Percentiles rank a stretch among this genome's conserved stretches.
Evolutionary conservation across 2,888 invertebrate species (phyloP).

Genomic region (Therioaphis trifolii): DNA sequence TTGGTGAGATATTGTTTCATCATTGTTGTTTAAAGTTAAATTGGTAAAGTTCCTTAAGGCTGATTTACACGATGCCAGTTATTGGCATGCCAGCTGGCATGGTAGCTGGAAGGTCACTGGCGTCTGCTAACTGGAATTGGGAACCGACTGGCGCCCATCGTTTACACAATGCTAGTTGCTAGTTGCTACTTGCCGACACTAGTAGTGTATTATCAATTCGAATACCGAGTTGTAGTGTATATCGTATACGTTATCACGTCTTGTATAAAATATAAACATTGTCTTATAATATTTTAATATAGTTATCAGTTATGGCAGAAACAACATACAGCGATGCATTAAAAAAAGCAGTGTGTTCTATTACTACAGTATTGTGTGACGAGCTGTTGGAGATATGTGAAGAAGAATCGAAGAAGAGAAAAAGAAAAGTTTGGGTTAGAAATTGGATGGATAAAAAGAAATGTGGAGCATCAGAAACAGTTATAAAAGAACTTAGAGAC

Average conservation of each 20-base stretch:
- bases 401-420: no score
- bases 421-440: no score
- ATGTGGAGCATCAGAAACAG: constrained; percentile 24
- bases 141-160: background rate
- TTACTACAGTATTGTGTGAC: background rate
- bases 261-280: constrained; percentile 8
- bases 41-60: background rate
- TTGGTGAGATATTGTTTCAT: constrained; percentile 1
- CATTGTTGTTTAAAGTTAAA: background rate
- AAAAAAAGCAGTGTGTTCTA: background rate
- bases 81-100: no score
- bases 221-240: background rate
- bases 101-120: no score
- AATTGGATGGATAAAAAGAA: constrained; percentile 7
- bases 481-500: constrained; percentile 25
- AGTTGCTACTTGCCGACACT: no score
- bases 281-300: background rate
- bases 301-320: background rate
- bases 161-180: background rate
- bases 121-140: no score
- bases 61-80: background rate
- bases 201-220: background rate
- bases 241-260: no score
- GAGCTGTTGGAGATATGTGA: no score
- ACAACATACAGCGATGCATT: background rate